Conservation (phyloP, 2,888 invertebrate species). For the Pachycephus smyrnensis region DNA sequence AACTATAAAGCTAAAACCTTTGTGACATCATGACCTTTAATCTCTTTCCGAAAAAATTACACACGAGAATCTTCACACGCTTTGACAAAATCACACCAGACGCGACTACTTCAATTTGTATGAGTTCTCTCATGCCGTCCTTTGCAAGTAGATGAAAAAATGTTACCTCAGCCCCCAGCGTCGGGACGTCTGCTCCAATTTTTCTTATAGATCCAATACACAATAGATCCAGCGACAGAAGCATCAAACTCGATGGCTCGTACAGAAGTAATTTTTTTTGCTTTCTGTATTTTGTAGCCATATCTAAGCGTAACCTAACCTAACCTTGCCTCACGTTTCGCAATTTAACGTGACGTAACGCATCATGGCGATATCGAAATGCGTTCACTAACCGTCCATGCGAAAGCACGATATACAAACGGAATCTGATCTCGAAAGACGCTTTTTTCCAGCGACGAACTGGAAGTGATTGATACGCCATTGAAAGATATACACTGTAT, state of each 20-base stretch:
- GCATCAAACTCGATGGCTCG: too few relatives aligned
- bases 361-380: background rate
- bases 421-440: background rate
- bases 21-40: too few relatives aligned
- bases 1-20: too few relatives aligned
- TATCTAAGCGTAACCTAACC: background rate
- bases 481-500: background rate
- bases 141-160: background rate
- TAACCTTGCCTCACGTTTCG: background rate
- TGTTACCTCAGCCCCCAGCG: background rate
- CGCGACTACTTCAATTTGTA: too few relatives aligned
- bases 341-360: background rate
- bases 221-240: too few relatives aligned
- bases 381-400: background rate
- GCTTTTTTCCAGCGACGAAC: background rate
- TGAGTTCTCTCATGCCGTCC: too few relatives aligned
- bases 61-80: too few relatives aligned
- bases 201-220: background rate
- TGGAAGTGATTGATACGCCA: background rate
- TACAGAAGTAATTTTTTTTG: too few relatives aligned
- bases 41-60: too few relatives aligned
- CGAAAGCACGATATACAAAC: background rate
- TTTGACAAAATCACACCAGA: too few relatives aligned
- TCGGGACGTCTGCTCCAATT: background rate
- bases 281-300: too few relatives aligned